Base-by-base conservation (phyloP, 2,888 invertebrate genomes). In the Deilephila porcellus region DNA sequence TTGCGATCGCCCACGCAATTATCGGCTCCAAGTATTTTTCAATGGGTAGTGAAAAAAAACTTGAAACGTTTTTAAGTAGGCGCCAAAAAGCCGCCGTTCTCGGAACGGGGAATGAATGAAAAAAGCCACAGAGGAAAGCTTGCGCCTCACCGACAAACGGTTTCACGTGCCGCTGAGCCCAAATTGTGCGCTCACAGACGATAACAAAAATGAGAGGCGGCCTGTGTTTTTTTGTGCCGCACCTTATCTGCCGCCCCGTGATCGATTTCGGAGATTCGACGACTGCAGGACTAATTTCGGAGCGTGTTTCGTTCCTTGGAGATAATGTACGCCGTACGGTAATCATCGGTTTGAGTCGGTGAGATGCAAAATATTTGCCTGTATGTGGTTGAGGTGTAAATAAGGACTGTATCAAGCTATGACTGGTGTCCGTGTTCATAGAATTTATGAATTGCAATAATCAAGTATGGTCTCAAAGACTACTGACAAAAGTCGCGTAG, bases 71-170 rank as follows among this genome's bases (percentile, higher is more conserved):
- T 86, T 86, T 67, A 67, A 83, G 83, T 86, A 90, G 93, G 93
- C 93, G 93, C 93, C 93, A 91, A 92, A 92, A 90, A 86, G 89
- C 90, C 90, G 92, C 88, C 90, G 88, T 93, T 93, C 93, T 91
- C 80, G 86, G 93, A 93, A 93, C 83, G 80, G 78, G 45, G 88
- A 87, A 88, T 91, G 88, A 90, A 92, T 90, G 90, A 91, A 92
- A 93, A 92, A 93, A 89, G 83, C 85, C 87, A 86, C 89, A 91
- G 91, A 90, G 87, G 86, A 84, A 86, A 88, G 84, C 79, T 82
- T 74, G 74, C 67, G 63, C 56, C 29, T 72, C 81, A 85, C 91
- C 90, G 91, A 90, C 91, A 90, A 93, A 93, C 92, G 88, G 90
- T 89, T 92, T 91, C 89, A 92, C 91, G 89, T 92, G 87, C 89